A percentile compares a stretch with the other conserved stretches of the same genome.
Conservation (phyloP, 2,113 vertebrate species). For the Sclerurus mexicanus region DNA sequence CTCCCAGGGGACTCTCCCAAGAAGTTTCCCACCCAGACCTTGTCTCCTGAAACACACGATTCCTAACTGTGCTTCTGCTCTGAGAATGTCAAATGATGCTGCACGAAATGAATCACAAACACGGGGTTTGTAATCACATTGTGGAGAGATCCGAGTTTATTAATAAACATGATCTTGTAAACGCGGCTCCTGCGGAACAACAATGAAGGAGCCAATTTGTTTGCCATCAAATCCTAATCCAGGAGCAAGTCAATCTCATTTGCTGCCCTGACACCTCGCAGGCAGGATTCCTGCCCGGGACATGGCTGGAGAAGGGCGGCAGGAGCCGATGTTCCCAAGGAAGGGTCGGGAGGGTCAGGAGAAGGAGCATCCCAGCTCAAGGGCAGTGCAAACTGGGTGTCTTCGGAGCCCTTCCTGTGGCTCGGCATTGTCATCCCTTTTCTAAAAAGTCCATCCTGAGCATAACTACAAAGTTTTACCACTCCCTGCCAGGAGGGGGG, state of each 20-base stretch:
- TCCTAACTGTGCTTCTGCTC: background rate
- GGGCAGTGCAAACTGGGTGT: accelerated
- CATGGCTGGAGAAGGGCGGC: accelerated
- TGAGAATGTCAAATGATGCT: background rate
- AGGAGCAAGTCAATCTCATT: background rate
- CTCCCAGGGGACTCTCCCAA: background rate
- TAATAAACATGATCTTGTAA: background rate
- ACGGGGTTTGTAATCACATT: background rate
- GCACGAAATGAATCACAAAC: background rate
- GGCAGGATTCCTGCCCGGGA: background rate
- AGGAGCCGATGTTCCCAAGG: accelerated
- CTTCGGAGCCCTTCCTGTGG: background rate
- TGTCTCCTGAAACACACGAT: background rate
- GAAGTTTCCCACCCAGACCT: background rate
- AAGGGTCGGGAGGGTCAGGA: accelerated
- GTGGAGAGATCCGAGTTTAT: background rate
- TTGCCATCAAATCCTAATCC: background rate
- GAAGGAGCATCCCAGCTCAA: accelerated
- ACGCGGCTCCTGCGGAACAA: background rate
- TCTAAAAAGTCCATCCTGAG: background rate
- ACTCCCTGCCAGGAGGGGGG: background rate
- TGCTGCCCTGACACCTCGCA: background rate
- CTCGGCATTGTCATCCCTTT: accelerated
- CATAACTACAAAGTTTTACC: accelerated
- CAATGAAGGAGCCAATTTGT: background rate